Evolutionary conservation across 2,797 vertebrate species (phyloP), one percentile per base, ranked within the genome.

Genomic region (Platyrinchus mystaceus): DNA sequence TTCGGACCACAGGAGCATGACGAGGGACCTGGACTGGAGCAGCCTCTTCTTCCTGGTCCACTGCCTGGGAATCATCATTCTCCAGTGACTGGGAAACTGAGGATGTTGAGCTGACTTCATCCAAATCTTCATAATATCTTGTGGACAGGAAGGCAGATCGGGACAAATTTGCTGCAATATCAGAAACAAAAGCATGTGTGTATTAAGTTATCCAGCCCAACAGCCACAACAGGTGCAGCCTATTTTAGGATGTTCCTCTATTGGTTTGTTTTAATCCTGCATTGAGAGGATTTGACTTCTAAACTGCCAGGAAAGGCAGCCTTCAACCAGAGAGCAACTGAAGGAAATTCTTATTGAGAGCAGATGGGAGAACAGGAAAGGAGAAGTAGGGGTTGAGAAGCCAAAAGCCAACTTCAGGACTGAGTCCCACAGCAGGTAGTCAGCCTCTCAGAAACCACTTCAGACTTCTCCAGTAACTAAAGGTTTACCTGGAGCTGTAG

Each of bases 121-220:
- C 99, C 97, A 99, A 87, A 93, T 99, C 99, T 95, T 99, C 99
- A 1, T 98, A 99, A 39, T 99, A 99, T 94, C 98, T 98, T 3
- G 99, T 98, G 12, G 99, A 99, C 53, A 99, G 97, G 97, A 99
- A 99, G 62, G 99, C 99, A 9, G 99, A 99, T 50, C 99, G 98
- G 30, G 98, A 99, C 85, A 99, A 97, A 95, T 97, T 99, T 78
- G 98, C 99, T 99, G 90, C 36, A 92, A 47, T 19, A 60, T 12
- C 66, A 87, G 23, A 92, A 94, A 32, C 56, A 64, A 85, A 46
- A 56, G 16, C 37, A 8, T 9, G 47, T 63, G 46, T 13, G 41
- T n/a, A 10, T 47, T 47, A 41, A 70, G 47, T 5, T 44, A 36
- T 28, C 16, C 41, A 58, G 59, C n/a, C 67, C 56, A 81, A 39